Evolutionary conservation across 2,888 invertebrate species (phyloP), one percentile per base, ranked within the genome.

Genomic region (Temnothorax rugatulus): DNA sequence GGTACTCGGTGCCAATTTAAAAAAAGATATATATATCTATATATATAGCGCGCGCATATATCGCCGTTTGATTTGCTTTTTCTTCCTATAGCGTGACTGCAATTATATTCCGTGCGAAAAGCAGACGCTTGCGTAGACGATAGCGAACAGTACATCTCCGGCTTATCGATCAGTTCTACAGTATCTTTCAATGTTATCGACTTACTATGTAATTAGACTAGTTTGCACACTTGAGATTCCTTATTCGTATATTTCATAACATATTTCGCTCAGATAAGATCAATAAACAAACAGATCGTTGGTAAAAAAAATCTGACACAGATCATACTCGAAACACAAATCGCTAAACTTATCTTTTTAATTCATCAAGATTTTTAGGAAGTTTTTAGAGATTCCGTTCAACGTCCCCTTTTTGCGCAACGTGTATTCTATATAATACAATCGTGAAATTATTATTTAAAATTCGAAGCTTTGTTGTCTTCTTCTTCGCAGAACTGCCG

Each of bases 151-250:
- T 25, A 13, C 29, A 64, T 59, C 44, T 84, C 77, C 82, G 87
- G 75, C 73, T 47, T 52, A 84, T 84, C 84, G 79, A 88, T 69
- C 83, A 86, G 81, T 66, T 18, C 71, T 68, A 82, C 74, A 44
- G 15, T 50, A 83, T 38, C 47, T 75, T 66, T 44, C 29, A 54
- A 57, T 25, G 13, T 68, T 47, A 29, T 64, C 34, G 68, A 41
- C 52, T 57, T 66, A 47, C 15, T 41, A 38, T 61, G 13, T 68
- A 77, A 59, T 34, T 64, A 86, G 90, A 90, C 89, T 89, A 90
- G 86, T 87, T 89, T 82, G 69, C 81, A 90, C 90, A 89, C 84
- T 66, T 71, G 83, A 87, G 79, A 86, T 85, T 90, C 21, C n/a
- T 15, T 73, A 50, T 50, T 25, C 21, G 18, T 68, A 41, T 44